Base-by-base conservation (phyloP, 2,113 vertebrate species). In the Clinocottus analis region DNA sequence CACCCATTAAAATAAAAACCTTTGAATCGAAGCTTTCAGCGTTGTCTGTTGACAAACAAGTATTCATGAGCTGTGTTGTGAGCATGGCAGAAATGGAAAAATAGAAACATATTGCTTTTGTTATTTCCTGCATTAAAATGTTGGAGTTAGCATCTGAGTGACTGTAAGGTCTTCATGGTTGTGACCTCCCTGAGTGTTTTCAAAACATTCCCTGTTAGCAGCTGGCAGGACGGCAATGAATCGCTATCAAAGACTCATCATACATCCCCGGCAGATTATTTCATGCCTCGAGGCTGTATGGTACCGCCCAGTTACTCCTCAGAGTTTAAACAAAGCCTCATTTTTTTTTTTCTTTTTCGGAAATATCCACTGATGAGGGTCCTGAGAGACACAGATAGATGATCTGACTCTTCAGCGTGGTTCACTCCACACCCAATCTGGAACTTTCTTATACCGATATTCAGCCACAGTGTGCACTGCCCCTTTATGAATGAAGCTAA, bases 321-420 rank as follows among this genome's bases (percentile, higher is more conserved):
- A 53, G 62, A 85, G 85, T 90, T 87, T 91, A 93, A 90, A 93
- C 86, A 93, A 90, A 83, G 79, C 17, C 37, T 49, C 70, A 85
- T 89, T 90, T 93, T 89, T 90, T 29, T 72, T 31, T 72, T 31
- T 31, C n/a, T 31, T 31, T 4, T 31, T 2, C 53, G 14, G 80
- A 92, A 88, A 87, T 83, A 11, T 72, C 37, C 8, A 0, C 73
- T 56, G 79, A 79, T 77, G 77, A 82, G 62, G 60, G 65, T 78
- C 75, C 62, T 61, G n/a, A 41, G 72, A 85, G 79, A 72, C 64
- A 5, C 45, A 63, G 79, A 87, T 35, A 45, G 75, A 87, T 69
- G 37, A 29, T 8, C 71, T 61, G 51, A 72, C 39, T 65, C 10
- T 65, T 77, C n/a, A 25, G 63, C 72, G 43, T 5, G 39, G 16